Evolutionary conservation across 2,113 vertebrate genomes (phyloP).

Genomic region (Crotalus horridus): DNA sequence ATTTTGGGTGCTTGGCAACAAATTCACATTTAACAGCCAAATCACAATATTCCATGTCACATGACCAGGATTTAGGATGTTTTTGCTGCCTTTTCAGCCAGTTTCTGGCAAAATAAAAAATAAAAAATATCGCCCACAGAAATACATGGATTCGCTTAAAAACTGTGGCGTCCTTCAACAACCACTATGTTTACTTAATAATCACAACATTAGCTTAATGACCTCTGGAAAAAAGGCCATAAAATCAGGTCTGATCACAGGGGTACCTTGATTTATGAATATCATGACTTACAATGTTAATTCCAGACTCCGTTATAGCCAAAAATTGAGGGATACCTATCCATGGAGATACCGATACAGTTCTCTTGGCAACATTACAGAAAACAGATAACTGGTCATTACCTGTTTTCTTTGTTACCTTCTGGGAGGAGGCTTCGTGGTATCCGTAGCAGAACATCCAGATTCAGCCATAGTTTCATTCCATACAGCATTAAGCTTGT

Average conservation of each 20-base stretch:
- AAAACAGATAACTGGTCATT: not conserved
- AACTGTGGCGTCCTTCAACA: not conserved
- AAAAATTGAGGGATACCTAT: not conserved
- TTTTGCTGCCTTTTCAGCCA: not conserved
- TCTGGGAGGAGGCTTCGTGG: no score
- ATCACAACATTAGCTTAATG: not conserved
- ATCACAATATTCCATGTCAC: not conserved
- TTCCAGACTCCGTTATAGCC: not conserved
- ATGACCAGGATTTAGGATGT: not conserved
- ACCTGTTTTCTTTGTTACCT: no score
- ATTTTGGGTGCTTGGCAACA: not conserved
- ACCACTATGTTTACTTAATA: not conserved
- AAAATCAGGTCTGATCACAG: not conserved
- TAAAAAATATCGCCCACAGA: not conserved
- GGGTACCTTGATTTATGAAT: not conserved
- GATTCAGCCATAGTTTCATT: no score
- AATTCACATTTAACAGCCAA: not conserved
- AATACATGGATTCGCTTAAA: not conserved
- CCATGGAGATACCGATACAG: not conserved
- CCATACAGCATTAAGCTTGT: no score
- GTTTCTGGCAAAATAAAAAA: not conserved
- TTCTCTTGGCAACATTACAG: not conserved
- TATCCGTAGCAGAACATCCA: no score
- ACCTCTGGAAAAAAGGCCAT: not conserved
- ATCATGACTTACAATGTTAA: not conserved